Evolutionary conservation across 1,140 invertebrate genomes (phyloP).

Genomic region (Spodoptera frugiperda): DNA sequence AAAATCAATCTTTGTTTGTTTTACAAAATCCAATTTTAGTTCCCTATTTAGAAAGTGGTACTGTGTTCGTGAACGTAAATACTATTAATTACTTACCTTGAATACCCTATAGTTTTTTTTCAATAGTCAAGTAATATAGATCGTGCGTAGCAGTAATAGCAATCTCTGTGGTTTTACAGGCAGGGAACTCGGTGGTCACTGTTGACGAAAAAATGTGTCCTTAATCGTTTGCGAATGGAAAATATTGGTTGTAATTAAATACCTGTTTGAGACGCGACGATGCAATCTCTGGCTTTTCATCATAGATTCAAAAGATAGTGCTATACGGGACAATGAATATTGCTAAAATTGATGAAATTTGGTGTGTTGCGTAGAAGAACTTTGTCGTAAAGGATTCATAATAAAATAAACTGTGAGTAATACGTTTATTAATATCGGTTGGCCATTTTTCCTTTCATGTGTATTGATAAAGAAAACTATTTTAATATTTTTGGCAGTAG

Average conservation of each 20-base stretch:
- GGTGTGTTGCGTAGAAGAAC: constrained; percentile 47
- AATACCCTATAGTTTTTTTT: constrained; percentile 1
- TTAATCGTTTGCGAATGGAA: constrained; percentile 48
- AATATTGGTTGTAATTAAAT: constrained; percentile 47
- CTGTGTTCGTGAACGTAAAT: constrained; percentile 1
- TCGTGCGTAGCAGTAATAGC: constrained; percentile 39
- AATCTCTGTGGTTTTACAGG: constrained; percentile 53
- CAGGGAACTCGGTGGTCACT: constrained; percentile 52
- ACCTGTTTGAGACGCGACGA: constrained; percentile 47
- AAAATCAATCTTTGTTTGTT: constrained; percentile 59
- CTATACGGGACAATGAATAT: constrained; percentile 56
- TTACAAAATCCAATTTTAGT: constrained; percentile 34
- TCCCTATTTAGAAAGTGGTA: constrained; percentile 26
- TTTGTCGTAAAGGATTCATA: constrained; percentile 37
- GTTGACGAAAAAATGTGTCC: constrained; percentile 60
- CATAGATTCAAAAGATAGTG: constrained; percentile 61
- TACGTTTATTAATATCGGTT: constrained; percentile 21
- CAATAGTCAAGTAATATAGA: constrained; percentile 7
- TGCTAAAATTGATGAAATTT: constrained; percentile 51
- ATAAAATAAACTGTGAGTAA: constrained; percentile 50
- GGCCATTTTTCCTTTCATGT: constrained; percentile 45
- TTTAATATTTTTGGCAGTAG: not conserved
- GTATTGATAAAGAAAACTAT: not conserved
- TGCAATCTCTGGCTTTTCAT: constrained; percentile 58
- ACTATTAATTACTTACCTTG: not conserved